These are phyloP conservation scores for Pteromalus puparum DNA, from an alignment of 1,140 invertebrate species.

Conservation along the genomic window DNA sequence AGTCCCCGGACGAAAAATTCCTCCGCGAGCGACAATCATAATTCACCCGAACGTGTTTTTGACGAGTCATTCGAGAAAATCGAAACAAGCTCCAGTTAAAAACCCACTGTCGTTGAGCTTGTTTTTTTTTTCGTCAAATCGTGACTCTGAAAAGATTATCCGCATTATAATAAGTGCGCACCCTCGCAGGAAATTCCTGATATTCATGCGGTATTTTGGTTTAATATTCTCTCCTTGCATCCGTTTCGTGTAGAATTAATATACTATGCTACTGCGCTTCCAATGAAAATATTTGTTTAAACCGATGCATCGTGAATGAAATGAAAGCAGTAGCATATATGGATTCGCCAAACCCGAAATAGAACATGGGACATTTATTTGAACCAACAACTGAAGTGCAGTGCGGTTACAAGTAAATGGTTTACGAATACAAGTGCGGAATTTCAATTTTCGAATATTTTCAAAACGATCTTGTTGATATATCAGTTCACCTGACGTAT, in stretches of 20 bases:
- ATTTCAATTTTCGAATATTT: neutral
- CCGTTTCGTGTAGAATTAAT: neutral
- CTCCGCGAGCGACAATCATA: conserved; percentile 36
- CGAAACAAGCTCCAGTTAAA: conserved; percentile 1
- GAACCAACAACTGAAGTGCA: neutral
- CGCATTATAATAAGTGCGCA: neutral
- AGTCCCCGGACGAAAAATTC: conserved; percentile 22
- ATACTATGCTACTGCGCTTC: too few species aligned
- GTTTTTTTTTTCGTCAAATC: too few species aligned
- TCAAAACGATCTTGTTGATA: neutral
- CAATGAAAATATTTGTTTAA: neutral
- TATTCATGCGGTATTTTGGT: neutral
- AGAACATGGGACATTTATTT: neutral
- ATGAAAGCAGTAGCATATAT: too few species aligned
- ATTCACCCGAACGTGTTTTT: conserved; percentile 34
- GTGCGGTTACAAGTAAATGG: neutral
- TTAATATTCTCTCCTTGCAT: neutral
- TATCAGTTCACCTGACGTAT: too few species aligned
- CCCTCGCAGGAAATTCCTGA: neutral
- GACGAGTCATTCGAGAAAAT: conserved; percentile 44
- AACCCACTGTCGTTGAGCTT: neutral
- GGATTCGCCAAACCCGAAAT: too few species aligned
- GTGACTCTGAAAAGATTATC: too few species aligned
- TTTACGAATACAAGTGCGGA: neutral
- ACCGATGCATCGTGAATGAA: too few species aligned